Evolutionary conservation across 2,888 invertebrate genomes (phyloP), one percentile per base, ranked within the genome.

Genomic region (Trissolcus japonicus): DNA sequence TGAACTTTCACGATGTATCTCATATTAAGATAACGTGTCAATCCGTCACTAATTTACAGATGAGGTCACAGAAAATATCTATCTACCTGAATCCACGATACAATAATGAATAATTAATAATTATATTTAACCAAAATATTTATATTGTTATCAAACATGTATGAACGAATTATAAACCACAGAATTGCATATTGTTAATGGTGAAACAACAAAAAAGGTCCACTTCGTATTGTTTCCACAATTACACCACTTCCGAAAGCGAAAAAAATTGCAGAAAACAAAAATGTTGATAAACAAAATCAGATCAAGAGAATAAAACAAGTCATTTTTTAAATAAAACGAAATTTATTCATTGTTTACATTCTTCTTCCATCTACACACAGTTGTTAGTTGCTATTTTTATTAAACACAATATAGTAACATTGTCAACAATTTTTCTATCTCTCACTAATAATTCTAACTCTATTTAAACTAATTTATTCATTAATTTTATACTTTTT

Each of bases 131-230:
- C 19, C 1, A 14, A 14, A 46, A 51, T 54, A 62, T 43, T 55
- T 56, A 55, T 19, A 65, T 48, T 65, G 65, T 65, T 65, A 16
- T 61, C 61, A n/a, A 51, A 51, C 19, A 51, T 51, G 40, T 25
- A 40, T 40, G 25, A n/a, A 16, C 16, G 14, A 46, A 46, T 16
- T 46, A 7, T 46, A 46, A 16, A 16, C 16, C 46, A 46, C 46
- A 13, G 40, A 61, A 40, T 2, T 51, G 51, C 40, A n/a, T 25
- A 29, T 16, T 48, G 60, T 60, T 51, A 51, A 51, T 40, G 51
- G 51, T 17, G 35, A 60, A 6, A 21, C 29, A 51, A n/a, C 48
- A 51, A 51, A 50, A 61, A 35, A 51, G 13, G 35, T 29, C 16
- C 13, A 9, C 48, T 40, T 40, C 48, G 29, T 40, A 14, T 29